Percentiles rank a stretch among this genome's conserved stretches.
phyloP scores from a whole-genome alignment of 2,113 vertebrate species.

The Pundamilia nyererei region DNA sequence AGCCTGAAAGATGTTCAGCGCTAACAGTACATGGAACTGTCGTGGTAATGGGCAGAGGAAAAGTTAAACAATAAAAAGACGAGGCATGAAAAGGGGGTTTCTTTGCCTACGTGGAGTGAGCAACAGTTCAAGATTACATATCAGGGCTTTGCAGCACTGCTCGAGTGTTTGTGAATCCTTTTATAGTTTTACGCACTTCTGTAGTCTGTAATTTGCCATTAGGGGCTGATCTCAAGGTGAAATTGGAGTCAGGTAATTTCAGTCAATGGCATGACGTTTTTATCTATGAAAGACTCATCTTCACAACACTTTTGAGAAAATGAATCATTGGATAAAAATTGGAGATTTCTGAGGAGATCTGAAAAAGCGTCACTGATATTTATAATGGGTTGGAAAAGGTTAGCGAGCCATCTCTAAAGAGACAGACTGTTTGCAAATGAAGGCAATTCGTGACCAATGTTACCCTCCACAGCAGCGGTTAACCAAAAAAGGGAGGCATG shows the following conservation, averaged over 20 bases:
- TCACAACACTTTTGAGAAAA: background rate
- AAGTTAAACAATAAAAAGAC: background rate
- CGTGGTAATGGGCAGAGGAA: background rate
- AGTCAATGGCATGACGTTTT: background rate
- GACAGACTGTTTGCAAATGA: background rate
- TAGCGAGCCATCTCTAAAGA: background rate
- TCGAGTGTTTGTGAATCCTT: background rate
- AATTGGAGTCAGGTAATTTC: background rate
- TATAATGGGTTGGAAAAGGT: background rate
- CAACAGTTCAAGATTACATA: background rate
- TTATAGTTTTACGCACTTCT: background rate
- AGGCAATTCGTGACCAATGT: background rate
- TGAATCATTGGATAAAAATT: background rate
- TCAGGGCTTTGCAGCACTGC: background rate
- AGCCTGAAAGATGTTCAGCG: constrained; percentile 18
- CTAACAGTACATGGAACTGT: background rate
- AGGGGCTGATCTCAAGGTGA: background rate
- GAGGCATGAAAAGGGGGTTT: background rate
- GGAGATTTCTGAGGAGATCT: background rate
- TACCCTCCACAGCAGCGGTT: background rate
- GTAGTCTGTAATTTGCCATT: background rate
- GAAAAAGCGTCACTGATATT: background rate
- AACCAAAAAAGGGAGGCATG: background rate
- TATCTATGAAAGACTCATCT: background rate
- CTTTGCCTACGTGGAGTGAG: background rate